Base-by-base conservation (phyloP, 2,888 invertebrate genomes). In the Zaprionus lineosus region DNA sequence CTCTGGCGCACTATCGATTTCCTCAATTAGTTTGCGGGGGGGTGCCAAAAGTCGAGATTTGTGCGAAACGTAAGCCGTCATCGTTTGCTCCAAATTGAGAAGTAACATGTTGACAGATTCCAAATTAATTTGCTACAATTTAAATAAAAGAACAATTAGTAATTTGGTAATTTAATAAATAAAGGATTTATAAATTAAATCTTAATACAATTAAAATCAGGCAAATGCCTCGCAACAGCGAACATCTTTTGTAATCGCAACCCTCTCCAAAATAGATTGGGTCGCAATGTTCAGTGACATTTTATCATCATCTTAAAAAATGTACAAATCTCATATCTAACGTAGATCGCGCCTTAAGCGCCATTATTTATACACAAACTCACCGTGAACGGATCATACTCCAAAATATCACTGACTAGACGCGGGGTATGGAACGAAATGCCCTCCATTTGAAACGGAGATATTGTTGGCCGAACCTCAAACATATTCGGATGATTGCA, bases 401-500 rank as follows among this genome's bases (percentile, higher is more conserved):
- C 93, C 67, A 95, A 90, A 36, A 93, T 92, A 64, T 92, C 92
- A 89, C 93, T 94, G 39, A 93, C 93, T 18, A 95, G 90, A 61
- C 95, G 95, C 11, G 96, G 95, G 53, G 94, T 93, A 67, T 91
- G 91, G 86, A 92, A 92, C 34, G 92, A 91, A 65, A 98, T 93
- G 19, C 94, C 94, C 68, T 94, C 93, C 93, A 96, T 94, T 90
- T 95, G 95, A 91, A 98, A 97, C 60, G 99, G 98, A 39, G 99
- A 98, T 47, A 95, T 92, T 33, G 97, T 98, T 40, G 98, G 98
- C 53, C 99, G 93, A 66, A 97, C 95, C 92, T 99, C 99, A 91
- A 98, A 98, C 87, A 98, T 92, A 91, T 98, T 98, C 9, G 98
- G 98, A 92, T 98, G 98, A 91, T 98, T 98, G 92, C 98, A 98